Evolutionary conservation across 2,888 invertebrate genomes (phyloP).

Genomic region (Deroplatys truncata): DNA sequence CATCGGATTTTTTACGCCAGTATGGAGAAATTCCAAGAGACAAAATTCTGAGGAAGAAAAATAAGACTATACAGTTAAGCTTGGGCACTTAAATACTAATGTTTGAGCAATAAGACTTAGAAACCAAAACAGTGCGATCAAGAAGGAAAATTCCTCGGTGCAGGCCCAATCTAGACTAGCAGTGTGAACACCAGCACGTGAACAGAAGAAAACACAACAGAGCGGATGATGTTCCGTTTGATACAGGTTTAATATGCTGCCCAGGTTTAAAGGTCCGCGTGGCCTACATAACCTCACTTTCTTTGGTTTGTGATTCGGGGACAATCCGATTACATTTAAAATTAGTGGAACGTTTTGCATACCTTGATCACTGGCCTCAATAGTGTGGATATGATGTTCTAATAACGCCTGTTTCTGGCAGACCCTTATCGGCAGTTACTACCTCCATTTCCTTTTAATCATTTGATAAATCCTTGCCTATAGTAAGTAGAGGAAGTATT

Average conservation of each 20-base stretch:
- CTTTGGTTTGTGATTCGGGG: constrained; percentile 4
- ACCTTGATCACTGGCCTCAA: neutral
- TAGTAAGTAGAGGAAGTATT: too few relatives aligned
- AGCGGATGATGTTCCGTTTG: neutral
- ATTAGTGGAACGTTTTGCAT: neutral
- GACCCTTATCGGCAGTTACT: neutral
- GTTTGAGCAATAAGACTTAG: too few relatives aligned
- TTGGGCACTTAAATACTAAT: too few relatives aligned
- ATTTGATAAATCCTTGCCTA: too few relatives aligned
- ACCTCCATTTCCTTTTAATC: too few relatives aligned
- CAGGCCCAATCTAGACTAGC: neutral
- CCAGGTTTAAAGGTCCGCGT: neutral
- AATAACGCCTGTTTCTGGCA: neutral
- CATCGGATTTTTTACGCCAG: too few relatives aligned
- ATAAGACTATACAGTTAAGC: too few relatives aligned
- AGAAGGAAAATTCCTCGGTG: neutral
- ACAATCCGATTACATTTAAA: constrained; percentile 10
- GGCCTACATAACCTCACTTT: constrained; percentile 7
- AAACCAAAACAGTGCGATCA: too few relatives aligned
- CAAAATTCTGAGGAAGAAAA: too few relatives aligned
- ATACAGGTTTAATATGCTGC: neutral
- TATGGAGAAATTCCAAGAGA: too few relatives aligned
- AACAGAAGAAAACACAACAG: neutral
- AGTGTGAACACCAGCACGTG: neutral
- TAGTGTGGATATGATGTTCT: neutral